Evolutionary conservation across 2,888 invertebrate genomes (phyloP).

Genomic region (Neocrepidodera transversa): DNA sequence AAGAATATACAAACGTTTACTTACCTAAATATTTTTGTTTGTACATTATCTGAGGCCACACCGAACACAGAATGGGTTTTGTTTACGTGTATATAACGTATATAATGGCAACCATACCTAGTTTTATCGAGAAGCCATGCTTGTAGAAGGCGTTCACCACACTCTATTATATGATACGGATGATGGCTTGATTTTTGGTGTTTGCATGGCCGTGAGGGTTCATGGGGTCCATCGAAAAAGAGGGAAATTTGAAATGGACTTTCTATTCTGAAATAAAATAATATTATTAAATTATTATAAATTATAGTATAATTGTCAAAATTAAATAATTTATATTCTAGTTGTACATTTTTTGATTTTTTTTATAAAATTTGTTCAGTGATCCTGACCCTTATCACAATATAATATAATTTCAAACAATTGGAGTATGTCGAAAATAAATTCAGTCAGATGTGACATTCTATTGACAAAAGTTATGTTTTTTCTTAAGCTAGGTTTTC

Average conservation of each 20-base stretch:
- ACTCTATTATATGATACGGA: constrained; percentile 6
- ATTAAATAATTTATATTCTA: too few relatives aligned
- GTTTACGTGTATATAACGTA: constrained; percentile 44
- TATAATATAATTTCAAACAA: too few relatives aligned
- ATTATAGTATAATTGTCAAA: too few relatives aligned
- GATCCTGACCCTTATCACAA: too few relatives aligned
- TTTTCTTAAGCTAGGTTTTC: too few relatives aligned
- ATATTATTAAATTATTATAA: too few relatives aligned
- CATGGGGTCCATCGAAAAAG: constrained; percentile 27
- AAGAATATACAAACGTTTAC: constrained; percentile 47
- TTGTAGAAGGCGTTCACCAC: constrained; percentile 43
- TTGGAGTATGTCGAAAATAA: too few relatives aligned
- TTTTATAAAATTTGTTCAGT: too few relatives aligned
- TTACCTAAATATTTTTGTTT: constrained; percentile 46
- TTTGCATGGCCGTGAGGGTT: constrained; percentile 27
- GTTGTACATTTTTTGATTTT: too few relatives aligned
- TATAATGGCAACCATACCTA: constrained; percentile 42
- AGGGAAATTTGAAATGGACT: constrained; percentile 39
- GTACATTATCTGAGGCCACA: constrained; percentile 38
- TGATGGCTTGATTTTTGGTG: constrained; percentile 28
- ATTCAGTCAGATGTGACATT: too few relatives aligned
- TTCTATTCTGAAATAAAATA: not conserved
- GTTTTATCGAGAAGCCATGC: constrained; percentile 40
- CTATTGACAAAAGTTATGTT: too few relatives aligned
- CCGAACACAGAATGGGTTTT: constrained; percentile 44